Evolutionary conservation across 2,113 vertebrate species (phyloP).

Genomic region (Tylochromis polylepis): DNA sequence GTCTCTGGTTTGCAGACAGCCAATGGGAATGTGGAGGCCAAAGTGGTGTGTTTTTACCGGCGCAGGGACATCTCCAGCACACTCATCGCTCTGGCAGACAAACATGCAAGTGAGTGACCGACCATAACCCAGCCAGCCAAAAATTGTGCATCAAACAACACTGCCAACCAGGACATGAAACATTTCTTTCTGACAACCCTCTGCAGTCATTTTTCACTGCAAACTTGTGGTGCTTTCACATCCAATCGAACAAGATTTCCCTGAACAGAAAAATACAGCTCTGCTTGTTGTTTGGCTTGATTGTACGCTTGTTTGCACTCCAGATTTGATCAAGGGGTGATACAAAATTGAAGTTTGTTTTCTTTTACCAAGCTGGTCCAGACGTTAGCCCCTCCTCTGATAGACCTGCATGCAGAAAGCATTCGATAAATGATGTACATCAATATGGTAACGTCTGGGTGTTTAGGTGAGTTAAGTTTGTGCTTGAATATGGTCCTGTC

Average conservation of each 20-base stretch:
- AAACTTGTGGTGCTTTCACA: not conserved
- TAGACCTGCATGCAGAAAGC: constrained; percentile 9
- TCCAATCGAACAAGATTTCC: not conserved
- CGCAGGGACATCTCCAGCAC: constrained; percentile 94
- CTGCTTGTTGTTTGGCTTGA: not conserved
- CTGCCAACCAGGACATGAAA: not conserved
- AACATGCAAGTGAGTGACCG: constrained; percentile 91
- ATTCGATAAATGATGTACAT: constrained; percentile 12
- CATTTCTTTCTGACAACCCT: not conserved
- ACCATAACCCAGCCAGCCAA: not conserved
- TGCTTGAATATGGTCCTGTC: not conserved
- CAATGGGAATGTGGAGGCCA: constrained; percentile 97
- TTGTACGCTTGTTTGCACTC: not conserved
- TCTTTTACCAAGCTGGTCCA: constrained; percentile 8
- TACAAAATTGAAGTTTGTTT: not conserved
- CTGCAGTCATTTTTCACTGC: constrained; percentile 1
- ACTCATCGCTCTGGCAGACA: constrained; percentile 94
- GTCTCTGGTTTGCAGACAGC: constrained; percentile 84
- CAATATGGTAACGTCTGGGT: not conserved
- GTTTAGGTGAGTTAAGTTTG: not conserved
- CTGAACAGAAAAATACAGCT: not conserved
- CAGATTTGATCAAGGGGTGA: not conserved
- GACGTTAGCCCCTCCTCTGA: constrained; percentile 22
- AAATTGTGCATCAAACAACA: not conserved
- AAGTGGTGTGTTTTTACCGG: constrained; percentile 98